Conservation (phyloP, 2,888 invertebrate genomes). For the Omphaloscelis lunosa region DNA sequence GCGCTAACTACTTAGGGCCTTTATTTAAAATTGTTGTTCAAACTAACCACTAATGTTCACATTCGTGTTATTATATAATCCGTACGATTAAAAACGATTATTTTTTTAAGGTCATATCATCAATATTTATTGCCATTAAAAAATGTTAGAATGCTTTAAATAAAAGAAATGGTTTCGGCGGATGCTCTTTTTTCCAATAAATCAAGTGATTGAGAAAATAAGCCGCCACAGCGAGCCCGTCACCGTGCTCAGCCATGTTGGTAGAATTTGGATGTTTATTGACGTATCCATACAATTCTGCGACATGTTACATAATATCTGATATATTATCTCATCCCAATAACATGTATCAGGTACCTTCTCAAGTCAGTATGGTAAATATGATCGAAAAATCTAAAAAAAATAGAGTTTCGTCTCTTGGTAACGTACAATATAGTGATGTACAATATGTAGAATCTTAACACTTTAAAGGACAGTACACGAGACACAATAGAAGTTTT, state of each 20-base stretch:
- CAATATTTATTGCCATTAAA: background rate
- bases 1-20: background rate
- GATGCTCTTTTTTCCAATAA: conserved; percentile 33
- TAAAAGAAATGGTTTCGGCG: background rate
- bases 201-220: conserved; percentile 53
- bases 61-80: background rate
- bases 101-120: background rate
- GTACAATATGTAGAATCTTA: background rate
- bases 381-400: too few relatives aligned
- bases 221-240: conserved; percentile 23
- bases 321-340: conserved; percentile 4
- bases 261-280: conserved; percentile 10
- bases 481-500: too few relatives aligned
- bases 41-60: background rate
- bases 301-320: conserved; percentile 16
- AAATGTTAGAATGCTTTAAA: background rate
- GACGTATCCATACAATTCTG: conserved; percentile 19
- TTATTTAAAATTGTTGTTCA: background rate
- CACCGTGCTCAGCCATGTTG: conserved; percentile 6
- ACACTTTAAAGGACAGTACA: too few relatives aligned
- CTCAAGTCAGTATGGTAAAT: background rate
- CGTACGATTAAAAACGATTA: too few relatives aligned
- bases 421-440: too few relatives aligned
- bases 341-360: conserved; percentile 5
- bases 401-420: background rate